Evolutionary conservation across 2,797 vertebrate genomes (phyloP), one percentile per base, ranked within the genome.

Genomic region (Bradypus variegatus): DNA sequence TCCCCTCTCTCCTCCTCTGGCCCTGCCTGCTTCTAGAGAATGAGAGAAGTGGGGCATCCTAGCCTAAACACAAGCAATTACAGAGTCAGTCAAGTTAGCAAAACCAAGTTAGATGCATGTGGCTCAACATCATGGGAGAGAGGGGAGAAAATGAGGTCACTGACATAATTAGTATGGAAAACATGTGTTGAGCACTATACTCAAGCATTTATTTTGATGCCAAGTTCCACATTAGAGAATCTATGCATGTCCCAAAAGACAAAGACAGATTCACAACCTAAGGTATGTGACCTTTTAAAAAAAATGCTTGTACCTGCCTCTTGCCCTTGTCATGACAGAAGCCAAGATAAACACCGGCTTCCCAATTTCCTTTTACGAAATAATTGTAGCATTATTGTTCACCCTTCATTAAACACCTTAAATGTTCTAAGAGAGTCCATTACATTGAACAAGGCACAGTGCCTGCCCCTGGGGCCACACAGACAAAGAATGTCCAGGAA

Each of bases 361-460:
- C 48, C 70, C 92, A 58, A 84, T 88, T 94, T 94, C 87, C 93
- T 95, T 48, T 88, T 92, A 93, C 38, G 36, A 89, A 94, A 76
- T 72, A 62, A 94, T 53, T 67, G n/a, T 27, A 60, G 78, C 38
- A 36, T 88, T 75, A 86, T 45, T 45, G 27, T 86, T 91, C 80
- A 78, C 38, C 62, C 16, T 93, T 93, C 23, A 29, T 23, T 81
- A 77, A 86, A 27, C 77, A 55, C 62, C 15, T 65, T 78, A 55
- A 65, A 45, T 29, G 36, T 70, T 72, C 89, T 75, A 45, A 76
- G 79, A 94, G 80, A 72, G 29, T 8, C 27, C 41, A 27, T 94
- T 69, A 67, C 0, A 36, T 2, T 21, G 69, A 89, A 45, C 13
- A 70, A 41, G 67, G 27, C 69, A 36, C 53, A 55, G 75, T 14